These are phyloP conservation scores for Calonectris borealis DNA, from an alignment of 2,113 vertebrate genomes.

Conservation along the genomic window DNA sequence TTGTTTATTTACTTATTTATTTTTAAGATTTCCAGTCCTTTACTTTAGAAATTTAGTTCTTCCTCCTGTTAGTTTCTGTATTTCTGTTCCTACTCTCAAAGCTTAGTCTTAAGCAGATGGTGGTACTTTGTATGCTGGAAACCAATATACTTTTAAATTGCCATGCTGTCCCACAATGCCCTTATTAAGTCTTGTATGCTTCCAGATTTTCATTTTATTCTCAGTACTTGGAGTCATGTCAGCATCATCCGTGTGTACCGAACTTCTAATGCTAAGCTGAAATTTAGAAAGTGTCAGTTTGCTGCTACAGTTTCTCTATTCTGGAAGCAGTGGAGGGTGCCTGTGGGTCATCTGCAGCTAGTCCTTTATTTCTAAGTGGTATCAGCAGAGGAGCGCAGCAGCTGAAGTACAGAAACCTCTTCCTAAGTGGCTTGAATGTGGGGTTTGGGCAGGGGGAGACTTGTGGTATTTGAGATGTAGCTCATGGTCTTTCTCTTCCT, in stretches of 20 bases:
- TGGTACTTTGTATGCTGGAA: neutral
- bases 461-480: neutral
- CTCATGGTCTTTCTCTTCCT: neutral
- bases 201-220: neutral
- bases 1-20: neutral
- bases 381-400: neutral
- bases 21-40: neutral
- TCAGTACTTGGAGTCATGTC: neutral
- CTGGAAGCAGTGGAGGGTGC: neutral
- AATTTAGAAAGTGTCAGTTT: neutral
- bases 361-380: fast-evolving
- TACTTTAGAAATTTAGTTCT: neutral
- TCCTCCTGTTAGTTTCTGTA: neutral
- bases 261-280: neutral
- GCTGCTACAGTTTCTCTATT: neutral
- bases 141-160: neutral
- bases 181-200: neutral
- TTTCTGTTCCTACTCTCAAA: neutral
- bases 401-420: neutral
- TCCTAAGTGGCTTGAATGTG: neutral
- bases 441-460: neutral
- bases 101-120: neutral
- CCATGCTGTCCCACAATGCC: neutral
- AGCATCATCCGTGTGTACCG: fast-evolving
- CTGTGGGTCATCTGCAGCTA: neutral